Evolutionary conservation across 1,140 invertebrate genomes (phyloP), one percentile per base, ranked within the genome.

Genomic region (Pseudoatta argentina): DNA sequence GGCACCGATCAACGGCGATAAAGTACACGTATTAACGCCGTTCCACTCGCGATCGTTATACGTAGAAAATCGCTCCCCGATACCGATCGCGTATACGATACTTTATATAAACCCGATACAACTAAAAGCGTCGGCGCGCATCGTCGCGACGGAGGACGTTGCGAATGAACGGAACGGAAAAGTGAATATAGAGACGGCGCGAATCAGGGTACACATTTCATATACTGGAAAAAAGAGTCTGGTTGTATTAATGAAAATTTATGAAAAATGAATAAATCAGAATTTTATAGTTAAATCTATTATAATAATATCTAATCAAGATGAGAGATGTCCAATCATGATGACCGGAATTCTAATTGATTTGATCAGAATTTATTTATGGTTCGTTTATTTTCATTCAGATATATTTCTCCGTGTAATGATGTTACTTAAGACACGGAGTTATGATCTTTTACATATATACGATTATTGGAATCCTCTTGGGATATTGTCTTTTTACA

Each of bases 1-100:
- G 79, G 79, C 79, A 51, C 79, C 79, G 79, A 75, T 83, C 79
- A 61, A 14, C 69, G 69, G 16, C 79, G 79, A 83, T 83, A 83
- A 83, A 83, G 79, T 75, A 75, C 79, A 61, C 69, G 79, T 75
- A 83, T 83, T 83, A 83, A 83, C 69, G 69, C 55, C 55, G 67
- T 75, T 83, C 55, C 55, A 61, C 39, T 73, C 79, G 67, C 67
- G 39, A 75, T 73, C 79, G 79, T 83, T 83, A 83, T 30, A 51
- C 39, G 51, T 39, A 71, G 79, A 72, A 55, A 82, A 82, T 73
- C 34, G 79, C 48, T 16, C 14, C 39, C 48, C 57, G 79, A 83
- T 83, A 82, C 53, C 55, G 79, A 85, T 85, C 82, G 57, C 27
- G 14, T n/a, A 53, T 44, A 64, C 61, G 30, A 51, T 48, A 82